Conservation (phyloP, 2,888 invertebrate species). For the Caenorhabditis wallacei region DNA sequence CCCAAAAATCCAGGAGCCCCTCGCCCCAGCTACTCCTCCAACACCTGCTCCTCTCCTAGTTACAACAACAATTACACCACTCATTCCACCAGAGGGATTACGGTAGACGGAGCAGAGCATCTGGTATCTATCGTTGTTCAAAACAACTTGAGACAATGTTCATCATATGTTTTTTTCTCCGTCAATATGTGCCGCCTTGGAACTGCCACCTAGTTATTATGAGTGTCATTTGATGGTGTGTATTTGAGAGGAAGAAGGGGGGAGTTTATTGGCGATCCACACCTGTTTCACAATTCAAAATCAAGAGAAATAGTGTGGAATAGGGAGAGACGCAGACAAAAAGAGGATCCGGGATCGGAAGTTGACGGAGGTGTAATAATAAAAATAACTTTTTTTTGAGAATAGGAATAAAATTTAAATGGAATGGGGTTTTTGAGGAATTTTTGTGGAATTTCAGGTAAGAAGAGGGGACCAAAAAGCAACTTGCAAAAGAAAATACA, state of each 20-base stretch:
- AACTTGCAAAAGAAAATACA: too few relatives aligned
- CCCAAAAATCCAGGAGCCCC: too few relatives aligned
- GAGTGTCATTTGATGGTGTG: conserved; percentile 33
- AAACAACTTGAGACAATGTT: conserved; percentile 52
- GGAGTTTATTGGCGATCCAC: conserved; percentile 52
- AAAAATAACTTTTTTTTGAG: conserved; percentile 7
- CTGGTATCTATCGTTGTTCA: neutral
- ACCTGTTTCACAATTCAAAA: conserved; percentile 30
- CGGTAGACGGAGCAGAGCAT: conserved; percentile 33
- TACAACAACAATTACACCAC: conserved; percentile 51
- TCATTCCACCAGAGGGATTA: conserved; percentile 15
- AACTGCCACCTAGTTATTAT: neutral
- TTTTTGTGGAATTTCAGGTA: too few relatives aligned
- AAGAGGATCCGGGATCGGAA: conserved; percentile 14
- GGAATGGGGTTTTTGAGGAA: conserved; percentile 4
- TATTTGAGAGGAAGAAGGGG: too few relatives aligned
- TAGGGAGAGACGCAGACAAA: conserved; percentile 9
- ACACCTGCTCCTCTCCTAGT: neutral
- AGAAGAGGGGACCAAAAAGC: too few relatives aligned
- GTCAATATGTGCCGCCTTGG: neutral
- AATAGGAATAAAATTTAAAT: neutral
- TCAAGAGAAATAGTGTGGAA: neutral
- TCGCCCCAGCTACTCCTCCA: too few relatives aligned
- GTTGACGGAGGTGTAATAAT: conserved; percentile 23
- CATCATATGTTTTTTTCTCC: conserved; percentile 25